phyloP scores from a whole-genome alignment of 2,797 vertebrate genomes.

The Bovichtus diacanthus region DNA sequence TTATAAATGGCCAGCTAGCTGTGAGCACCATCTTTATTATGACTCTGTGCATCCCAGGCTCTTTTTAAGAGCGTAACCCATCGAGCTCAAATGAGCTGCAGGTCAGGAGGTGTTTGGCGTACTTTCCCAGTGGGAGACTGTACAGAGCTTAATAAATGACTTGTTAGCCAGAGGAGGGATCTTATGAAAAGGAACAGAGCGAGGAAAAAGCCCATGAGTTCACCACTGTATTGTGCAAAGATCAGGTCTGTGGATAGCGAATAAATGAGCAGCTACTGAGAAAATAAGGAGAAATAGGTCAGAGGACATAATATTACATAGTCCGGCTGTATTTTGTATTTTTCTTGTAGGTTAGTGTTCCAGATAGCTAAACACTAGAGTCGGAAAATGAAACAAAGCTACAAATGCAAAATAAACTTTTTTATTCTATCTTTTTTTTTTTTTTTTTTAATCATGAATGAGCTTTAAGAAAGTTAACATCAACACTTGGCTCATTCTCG shows the following conservation, averaged over 20 bases:
- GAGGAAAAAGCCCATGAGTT: constrained; percentile 1
- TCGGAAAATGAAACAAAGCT: neutral
- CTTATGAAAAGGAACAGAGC: constrained; percentile 5
- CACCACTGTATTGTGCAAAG: constrained; percentile 25
- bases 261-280: constrained; percentile 38
- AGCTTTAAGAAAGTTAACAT: too few species aligned
- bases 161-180: constrained; percentile 41
- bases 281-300: constrained; percentile 5
- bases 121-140: constrained; percentile 38
- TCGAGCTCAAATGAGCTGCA: constrained; percentile 43
- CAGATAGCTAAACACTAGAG: neutral
- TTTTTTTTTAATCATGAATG: neutral
- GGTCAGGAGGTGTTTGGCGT: constrained; percentile 55
- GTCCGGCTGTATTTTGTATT: neutral
- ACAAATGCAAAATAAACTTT: neutral
- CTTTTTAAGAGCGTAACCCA: constrained; percentile 28
- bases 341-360: too few species aligned
- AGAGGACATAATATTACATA: constrained; percentile 2
- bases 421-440: neutral
- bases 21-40: constrained; percentile 15
- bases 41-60: constrained; percentile 20
- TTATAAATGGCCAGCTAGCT: constrained; percentile 38
- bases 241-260: constrained; percentile 16
- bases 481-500: too few species aligned
- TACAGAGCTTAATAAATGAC: constrained; percentile 46